phyloP scores from a whole-genome alignment of 2,113 vertebrate genomes.

The Engraulis encrasicolus region DNA sequence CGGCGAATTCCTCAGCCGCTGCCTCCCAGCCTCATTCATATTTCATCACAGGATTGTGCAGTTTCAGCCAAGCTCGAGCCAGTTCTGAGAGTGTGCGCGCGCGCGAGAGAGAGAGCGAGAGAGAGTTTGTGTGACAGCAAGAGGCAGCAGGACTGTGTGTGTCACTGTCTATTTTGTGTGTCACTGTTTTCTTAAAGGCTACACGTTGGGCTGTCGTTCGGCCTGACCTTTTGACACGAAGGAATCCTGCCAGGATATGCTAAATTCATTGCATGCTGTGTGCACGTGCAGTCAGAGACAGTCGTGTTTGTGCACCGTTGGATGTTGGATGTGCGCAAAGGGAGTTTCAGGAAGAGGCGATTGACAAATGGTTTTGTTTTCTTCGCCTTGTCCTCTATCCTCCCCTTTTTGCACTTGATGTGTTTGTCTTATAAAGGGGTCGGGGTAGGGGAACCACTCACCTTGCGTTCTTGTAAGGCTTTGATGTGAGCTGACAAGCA shows the following conservation, averaged over 20 bases:
- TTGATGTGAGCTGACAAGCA: not conserved
- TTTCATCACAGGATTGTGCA: not conserved
- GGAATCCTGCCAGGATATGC: slow-evolving; percentile 36
- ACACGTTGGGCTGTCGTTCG: not conserved
- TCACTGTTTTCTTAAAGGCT: not conserved
- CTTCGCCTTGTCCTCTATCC: not conserved
- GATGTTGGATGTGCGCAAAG: not conserved
- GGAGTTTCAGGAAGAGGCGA: slow-evolving; percentile 37
- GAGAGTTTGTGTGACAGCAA: too few relatives aligned
- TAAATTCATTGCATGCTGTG: not conserved
- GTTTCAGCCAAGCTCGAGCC: not conserved
- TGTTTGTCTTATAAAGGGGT: too few relatives aligned
- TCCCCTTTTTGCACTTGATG: not conserved
- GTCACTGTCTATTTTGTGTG: too few relatives aligned
- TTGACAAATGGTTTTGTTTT: slow-evolving; percentile 41
- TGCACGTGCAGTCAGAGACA: not conserved
- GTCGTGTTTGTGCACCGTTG: not conserved
- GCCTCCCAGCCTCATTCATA: not conserved
- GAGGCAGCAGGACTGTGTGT: not conserved
- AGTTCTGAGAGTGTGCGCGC: too few relatives aligned
- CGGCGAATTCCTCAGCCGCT: not conserved
- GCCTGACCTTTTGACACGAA: slow-evolving; percentile 24
- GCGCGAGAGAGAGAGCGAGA: too few relatives aligned
- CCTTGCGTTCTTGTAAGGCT: not conserved
- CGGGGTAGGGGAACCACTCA: not conserved